A percentile compares a stretch with the other conserved stretches of the same genome.
Conservation (phyloP, 1,140 invertebrate genomes). For the Ctenoplectra terminalis region DNA sequence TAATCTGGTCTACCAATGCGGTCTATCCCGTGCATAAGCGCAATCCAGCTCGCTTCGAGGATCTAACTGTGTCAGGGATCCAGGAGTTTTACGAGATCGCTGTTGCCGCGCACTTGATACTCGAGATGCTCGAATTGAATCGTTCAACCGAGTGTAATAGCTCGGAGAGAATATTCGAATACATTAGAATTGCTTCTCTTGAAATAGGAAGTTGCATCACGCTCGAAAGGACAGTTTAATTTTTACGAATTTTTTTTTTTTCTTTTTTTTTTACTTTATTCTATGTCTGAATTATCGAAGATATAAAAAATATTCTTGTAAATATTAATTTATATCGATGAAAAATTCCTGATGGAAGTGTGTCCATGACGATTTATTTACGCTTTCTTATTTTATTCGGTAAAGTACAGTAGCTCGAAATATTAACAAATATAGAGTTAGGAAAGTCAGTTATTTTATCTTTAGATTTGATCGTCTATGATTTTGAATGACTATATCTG, state of each 20-base stretch:
- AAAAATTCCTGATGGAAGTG: too few species aligned
- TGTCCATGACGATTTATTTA: too few species aligned
- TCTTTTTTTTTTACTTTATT: background rate
- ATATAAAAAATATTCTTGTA: too few species aligned
- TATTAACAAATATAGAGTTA: too few species aligned
- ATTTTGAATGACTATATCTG: too few species aligned
- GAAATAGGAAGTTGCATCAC: background rate
- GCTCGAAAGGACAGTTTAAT: background rate
- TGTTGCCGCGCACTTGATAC: constrained; percentile 17
- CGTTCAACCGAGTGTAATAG: background rate
- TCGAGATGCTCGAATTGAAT: constrained; percentile 39
- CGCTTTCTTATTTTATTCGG: too few species aligned
- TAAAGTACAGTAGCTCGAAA: too few species aligned
- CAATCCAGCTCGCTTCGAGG: constrained; percentile 38
- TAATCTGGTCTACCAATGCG: constrained; percentile 58
- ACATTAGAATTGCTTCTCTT: background rate
- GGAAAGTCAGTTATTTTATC: too few species aligned
- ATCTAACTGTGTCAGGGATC: constrained; percentile 55
- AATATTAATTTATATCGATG: too few species aligned
- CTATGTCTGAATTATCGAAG: background rate
- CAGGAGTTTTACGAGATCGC: constrained; percentile 50
- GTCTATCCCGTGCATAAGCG: constrained; percentile 37
- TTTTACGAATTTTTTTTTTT: background rate
- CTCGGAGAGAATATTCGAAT: background rate
- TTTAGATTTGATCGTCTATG: too few species aligned